phyloP scores from a whole-genome alignment of 2,113 vertebrate species.

The Carassius carassius region DNA sequence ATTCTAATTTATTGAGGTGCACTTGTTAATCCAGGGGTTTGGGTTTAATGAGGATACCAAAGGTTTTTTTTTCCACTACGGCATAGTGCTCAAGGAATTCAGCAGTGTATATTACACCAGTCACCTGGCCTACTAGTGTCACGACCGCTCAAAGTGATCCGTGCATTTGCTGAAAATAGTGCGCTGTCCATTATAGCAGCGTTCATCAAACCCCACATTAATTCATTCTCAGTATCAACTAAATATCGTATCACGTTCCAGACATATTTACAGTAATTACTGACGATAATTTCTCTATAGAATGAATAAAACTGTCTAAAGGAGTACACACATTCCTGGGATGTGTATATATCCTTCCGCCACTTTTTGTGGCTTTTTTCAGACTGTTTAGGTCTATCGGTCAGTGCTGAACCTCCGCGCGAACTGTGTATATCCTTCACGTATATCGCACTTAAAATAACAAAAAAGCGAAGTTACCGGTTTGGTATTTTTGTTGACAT shows the following conservation, averaged over 20 bases:
- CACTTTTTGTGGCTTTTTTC: slow-evolving; percentile 78
- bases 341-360: slow-evolving; percentile 77
- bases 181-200: slow-evolving; percentile 55
- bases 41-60: too few species aligned
- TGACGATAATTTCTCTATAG: background rate
- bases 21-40: too few species aligned
- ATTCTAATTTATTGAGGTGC: too few species aligned
- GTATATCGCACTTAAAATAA: slow-evolving; percentile 67
- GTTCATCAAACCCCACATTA: background rate
- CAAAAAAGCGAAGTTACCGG: slow-evolving; percentile 58
- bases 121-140: slow-evolving; percentile 73
- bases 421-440: slow-evolving; percentile 66
- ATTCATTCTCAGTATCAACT: background rate
- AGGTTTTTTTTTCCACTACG: too few species aligned
- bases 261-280: background rate
- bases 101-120: slow-evolving; percentile 57
- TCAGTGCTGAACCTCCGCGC: slow-evolving; percentile 76
- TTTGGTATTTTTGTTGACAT: slow-evolving; percentile 59
- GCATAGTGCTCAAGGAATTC: background rate
- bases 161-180: slow-evolving; percentile 90
- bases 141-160: slow-evolving; percentile 58
- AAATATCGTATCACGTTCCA: background rate
- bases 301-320: background rate
- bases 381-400: slow-evolving; percentile 91
- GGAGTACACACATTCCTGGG: slow-evolving; percentile 33